Percentiles rank a stretch among this genome's conserved stretches.
Evolutionary conservation across 2,888 invertebrate genomes (phyloP).

Genomic region (Cheilosia vernalis): DNA sequence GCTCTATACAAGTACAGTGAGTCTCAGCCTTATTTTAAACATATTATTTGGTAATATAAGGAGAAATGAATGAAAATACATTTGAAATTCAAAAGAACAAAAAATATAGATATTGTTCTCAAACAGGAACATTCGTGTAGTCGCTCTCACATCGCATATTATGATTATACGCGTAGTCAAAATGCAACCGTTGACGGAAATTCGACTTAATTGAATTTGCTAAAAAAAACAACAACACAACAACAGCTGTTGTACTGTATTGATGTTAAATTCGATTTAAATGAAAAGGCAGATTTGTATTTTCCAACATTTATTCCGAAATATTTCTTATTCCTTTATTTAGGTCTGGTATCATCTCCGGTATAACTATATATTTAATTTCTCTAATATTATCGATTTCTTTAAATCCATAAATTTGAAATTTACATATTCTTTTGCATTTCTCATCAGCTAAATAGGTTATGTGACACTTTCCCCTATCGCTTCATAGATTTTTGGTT

Average conservation of each 20-base stretch:
- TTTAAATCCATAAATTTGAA: slow-evolving; percentile 30
- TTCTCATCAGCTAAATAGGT: slow-evolving; percentile 15
- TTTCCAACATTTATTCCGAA: slow-evolving; percentile 67
- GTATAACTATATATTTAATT: slow-evolving; percentile 57
- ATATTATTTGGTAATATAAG: no score
- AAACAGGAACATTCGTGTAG: no score
- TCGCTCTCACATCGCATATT: no score
- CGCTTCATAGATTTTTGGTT: slow-evolving; percentile 1
- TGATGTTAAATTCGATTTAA: neutral
- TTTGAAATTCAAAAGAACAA: no score
- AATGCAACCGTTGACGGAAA: no score
- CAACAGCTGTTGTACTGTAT: neutral
- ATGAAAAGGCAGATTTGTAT: neutral
- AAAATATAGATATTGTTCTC: no score
- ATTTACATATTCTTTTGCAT: slow-evolving; percentile 14
- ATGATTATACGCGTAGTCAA: no score
- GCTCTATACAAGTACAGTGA: no score
- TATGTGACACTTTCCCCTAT: neutral
- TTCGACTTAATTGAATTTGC: no score
- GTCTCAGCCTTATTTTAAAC: no score
- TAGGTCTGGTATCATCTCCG: slow-evolving; percentile 47
- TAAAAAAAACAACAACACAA: no score
- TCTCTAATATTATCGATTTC: slow-evolving; percentile 43
- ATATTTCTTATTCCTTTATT: slow-evolving; percentile 53
- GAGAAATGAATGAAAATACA: no score